A percentile compares a stretch with the other conserved stretches of the same genome.
These are phyloP conservation scores for Cherax quadricarinatus DNA, from an alignment of 1,140 invertebrate species.

Conservation along the genomic window DNA sequence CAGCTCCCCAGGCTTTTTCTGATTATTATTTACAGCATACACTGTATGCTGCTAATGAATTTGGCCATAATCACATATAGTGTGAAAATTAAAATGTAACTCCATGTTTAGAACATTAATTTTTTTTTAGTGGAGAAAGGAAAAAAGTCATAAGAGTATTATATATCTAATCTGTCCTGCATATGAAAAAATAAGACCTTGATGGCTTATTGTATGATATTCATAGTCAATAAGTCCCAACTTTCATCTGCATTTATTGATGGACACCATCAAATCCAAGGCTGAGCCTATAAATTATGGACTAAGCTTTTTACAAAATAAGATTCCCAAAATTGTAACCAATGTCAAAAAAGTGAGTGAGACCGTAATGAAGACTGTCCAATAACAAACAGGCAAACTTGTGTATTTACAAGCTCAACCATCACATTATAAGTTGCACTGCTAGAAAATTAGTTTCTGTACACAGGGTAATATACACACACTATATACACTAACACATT, in stretches of 20 bases:
- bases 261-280: neutral
- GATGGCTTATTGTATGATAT: neutral
- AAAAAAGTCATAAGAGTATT: neutral
- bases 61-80: neutral
- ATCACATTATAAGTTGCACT: constrained; percentile 2
- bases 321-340: neutral
- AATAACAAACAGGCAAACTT: neutral
- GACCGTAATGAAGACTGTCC: neutral
- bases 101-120: neutral
- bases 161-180: neutral
- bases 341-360: neutral
- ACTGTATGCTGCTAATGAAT: neutral
- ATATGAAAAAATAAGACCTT: neutral
- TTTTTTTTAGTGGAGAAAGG: neutral
- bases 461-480: constrained; percentile 38
- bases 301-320: neutral
- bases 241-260: neutral
- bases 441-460: constrained; percentile 41
- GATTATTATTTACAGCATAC: neutral
- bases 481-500: constrained; percentile 41
- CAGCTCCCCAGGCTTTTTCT: neutral
- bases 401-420: constrained; percentile 11
- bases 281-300: neutral
- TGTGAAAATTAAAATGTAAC: neutral
- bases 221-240: neutral